Percentiles rank a stretch among this genome's conserved stretches.
Evolutionary conservation across 92 coral and sea anemone genomes (phyloP).

Genomic region (Epizoanthus ramosus): DNA sequence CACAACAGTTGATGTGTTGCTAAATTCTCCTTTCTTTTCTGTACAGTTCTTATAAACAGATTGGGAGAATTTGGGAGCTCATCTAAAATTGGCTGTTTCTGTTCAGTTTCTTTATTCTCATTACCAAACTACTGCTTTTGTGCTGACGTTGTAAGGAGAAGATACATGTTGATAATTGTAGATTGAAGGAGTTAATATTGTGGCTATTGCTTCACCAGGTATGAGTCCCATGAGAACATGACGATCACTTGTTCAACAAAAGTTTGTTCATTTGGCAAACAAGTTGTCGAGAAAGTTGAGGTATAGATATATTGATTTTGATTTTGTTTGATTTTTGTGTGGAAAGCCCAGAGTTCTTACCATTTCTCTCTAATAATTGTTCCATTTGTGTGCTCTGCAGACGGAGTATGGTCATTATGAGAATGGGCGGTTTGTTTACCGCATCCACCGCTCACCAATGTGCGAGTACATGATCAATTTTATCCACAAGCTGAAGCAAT

Average conservation of each 20-base stretch:
- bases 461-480: slow-evolving; percentile 99
- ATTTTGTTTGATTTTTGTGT: neutral
- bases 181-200: neutral
- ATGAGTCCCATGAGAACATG: slow-evolving; percentile 97
- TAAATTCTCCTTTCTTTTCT: too few species aligned
- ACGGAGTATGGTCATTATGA: slow-evolving; percentile 97
- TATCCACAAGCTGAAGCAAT: slow-evolving; percentile 95
- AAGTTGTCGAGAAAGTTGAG: slow-evolving; percentile 99
- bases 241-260: slow-evolving; percentile 98
- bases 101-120: too few species aligned
- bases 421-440: slow-evolving; percentile 94
- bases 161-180: neutral
- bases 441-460: slow-evolving; percentile 98
- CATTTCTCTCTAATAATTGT: neutral
- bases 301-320: slow-evolving; percentile 36
- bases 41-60: too few species aligned
- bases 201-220: slow-evolving; percentile 46
- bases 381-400: slow-evolving; percentile 47
- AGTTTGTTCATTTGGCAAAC: slow-evolving; percentile 99
- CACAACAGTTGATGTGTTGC: too few species aligned
- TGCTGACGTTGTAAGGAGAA: neutral
- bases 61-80: too few species aligned
- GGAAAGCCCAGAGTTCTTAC: neutral
- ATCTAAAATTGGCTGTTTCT: too few species aligned
- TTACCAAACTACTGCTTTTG: too few species aligned